A percentile compares a stretch with the other conserved stretches of the same genome.
Evolutionary conservation across 64 coral and sea anemone genomes (phyloP).

Genomic region (Actinia tenebrosa): DNA sequence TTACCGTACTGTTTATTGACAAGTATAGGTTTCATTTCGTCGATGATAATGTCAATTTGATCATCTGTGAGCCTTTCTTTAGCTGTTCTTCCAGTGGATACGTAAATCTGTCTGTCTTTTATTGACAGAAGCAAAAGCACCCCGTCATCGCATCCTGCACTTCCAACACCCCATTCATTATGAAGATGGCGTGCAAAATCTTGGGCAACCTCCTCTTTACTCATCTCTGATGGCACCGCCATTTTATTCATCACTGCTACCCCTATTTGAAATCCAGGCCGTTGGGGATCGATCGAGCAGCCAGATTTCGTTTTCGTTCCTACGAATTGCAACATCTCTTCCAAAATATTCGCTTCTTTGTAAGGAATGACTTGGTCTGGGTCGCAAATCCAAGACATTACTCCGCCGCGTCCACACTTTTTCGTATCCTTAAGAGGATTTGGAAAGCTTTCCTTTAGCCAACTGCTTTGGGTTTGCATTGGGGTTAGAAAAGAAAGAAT

Average conservation of each 20-base stretch:
- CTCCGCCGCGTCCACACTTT: constrained; percentile 64
- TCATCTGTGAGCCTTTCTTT: constrained; percentile 58
- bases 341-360: constrained; percentile 62
- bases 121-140: constrained; percentile 52
- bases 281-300: constrained; percentile 12
- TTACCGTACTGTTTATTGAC: constrained; percentile 32
- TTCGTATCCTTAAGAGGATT: constrained; percentile 68
- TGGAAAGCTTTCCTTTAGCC: constrained; percentile 71
- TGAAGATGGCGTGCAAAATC: constrained; percentile 63
- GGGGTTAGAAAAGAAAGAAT: not conserved
- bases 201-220: constrained; percentile 26
- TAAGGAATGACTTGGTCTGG: constrained; percentile 58
- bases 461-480: constrained; percentile 3
- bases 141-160: constrained; percentile 68
- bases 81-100: constrained; percentile 74
- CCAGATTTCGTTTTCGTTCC: constrained; percentile 63
- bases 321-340: constrained; percentile 49
- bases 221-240: constrained; percentile 8
- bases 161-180: constrained; percentile 70
- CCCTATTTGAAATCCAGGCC: constrained; percentile 71
- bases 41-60: constrained; percentile 73
- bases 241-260: constrained; percentile 72
- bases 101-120: constrained; percentile 64
- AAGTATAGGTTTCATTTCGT: constrained; percentile 67
- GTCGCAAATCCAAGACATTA: constrained; percentile 80